Evolutionary conservation across 2,113 vertebrate species (phyloP), one percentile per base, ranked within the genome.

Genomic region (Pandion haliaetus): DNA sequence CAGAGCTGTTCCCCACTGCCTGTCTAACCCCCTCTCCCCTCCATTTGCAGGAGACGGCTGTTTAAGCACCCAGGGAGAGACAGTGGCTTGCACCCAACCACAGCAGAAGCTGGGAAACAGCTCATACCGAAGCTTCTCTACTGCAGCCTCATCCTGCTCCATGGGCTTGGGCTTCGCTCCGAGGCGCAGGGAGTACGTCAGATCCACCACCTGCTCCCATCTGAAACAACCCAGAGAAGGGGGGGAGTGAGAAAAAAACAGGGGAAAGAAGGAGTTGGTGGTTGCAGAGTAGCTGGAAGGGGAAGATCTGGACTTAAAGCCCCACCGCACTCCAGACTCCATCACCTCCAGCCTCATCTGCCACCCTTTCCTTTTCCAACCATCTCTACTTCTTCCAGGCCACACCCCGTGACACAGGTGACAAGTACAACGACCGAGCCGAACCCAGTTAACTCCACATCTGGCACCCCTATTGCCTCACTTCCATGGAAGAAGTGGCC

Each of bases 201-300:
- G 98, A 80, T 99, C 99, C 94, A 99, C 99, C 95, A 99, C 99
- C 88, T 99, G 99, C 88, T 99, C 99, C 99, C 99, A 99, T 79
- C 99, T 99, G 96, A 61, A 94, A 95, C 40, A 72, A 81, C 29
- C 84, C 34, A 79, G n/a, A 66, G 55, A 47, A 82, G 6, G 21
- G 10, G 10, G 8, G 5, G 9, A 67, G 24, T 79, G 50, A 93
- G 44, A 78, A 92, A 61, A 83, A 6, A 14, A 6, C 24, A 57
- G 20, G 21, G 20, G 25, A n/a, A 65, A 82, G 18, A 24, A 84
- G 13, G 49, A 67, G 19, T 6, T 58, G 21, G 21, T 61, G 5
- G 54, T 25, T 0, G 0, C 83, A 21, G 17, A 59, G 15, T 5
- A 62, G 47, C 17, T 47, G 8, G n/a, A 80, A 73, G 12, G 12